Base-by-base conservation (phyloP, 2,888 invertebrate genomes). In the Cephus runcator region DNA sequence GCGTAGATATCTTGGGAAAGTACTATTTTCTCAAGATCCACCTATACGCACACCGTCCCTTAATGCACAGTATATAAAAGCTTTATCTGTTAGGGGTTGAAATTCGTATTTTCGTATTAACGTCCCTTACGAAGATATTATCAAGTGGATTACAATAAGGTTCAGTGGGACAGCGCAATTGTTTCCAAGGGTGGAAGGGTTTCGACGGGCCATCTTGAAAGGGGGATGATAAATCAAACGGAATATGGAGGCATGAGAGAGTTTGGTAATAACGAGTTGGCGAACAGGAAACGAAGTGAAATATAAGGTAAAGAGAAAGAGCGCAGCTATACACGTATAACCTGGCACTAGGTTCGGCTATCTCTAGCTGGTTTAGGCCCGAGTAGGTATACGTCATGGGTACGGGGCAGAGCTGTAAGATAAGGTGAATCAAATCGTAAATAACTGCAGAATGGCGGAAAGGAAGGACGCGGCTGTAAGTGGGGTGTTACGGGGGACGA, bases 351-450 rank as follows among this genome's bases (percentile, higher is more conserved):
- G 78, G 82, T 84, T 85, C 83, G 86, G 84, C 86, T 87, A 87
- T 85, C 85, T 87, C 84, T 83, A 83, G 87, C 86, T 86, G 85
- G 87, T 87, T 87, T 84, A 83, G 84, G 83, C 78, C 73, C 73
- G 78, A 68, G 71, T 69, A 40, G 15, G 56, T 56, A 56, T 56
- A 56, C 78, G 76, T 73, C 69, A 75, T 36, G 76, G 80, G 83
- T 82, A 83, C 85, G 85, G 74, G 30, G 74, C 31, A 35, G 23
- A 85, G 84, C 87, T 85, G 81, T 82, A 84, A 90, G 91, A 91
- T 91, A 91, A 91, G 91, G 90, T 88, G 90, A 91, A 90, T 91
- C 91, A 90, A 91, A 91, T 87, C 91, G 91, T 91, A 91, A 91
- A 91, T 91, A 91, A 91, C 91, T 88, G 90, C 87, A 87, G 88